Evolutionary conservation across 1,140 invertebrate genomes (phyloP), one percentile per base, ranked within the genome.

Genomic region (Hypothenemus hampei): DNA sequence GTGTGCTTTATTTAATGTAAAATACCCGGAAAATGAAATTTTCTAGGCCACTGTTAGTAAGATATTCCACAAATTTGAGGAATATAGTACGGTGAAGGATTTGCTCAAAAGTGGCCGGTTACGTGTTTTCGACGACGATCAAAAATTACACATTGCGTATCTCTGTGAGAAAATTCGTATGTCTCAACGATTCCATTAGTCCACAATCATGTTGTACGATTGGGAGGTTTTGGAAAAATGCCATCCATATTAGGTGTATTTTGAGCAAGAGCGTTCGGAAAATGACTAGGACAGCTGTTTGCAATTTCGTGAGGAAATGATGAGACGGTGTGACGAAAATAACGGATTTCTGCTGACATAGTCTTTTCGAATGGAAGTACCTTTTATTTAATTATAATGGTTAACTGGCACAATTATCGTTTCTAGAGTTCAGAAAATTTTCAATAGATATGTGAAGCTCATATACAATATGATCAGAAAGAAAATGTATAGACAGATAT

Each of bases 21-120:
- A 50, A 39, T 8, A 50, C 23, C 47, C 33, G 31, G 33, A 39
- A 50, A 50, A 22, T 23, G n/a, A n/a, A 23, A 36, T 37, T 39
- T 50, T 20, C 13, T 35, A 37, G 21, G 16, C 18, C 22, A 37
- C 33, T 37, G 33, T 37, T n/a, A 39, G 33, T 50, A 50, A 39
- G 21, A 50, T 50, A 50, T 47, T 31, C n/a, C 35, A 50, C 33
- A 50, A 37, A 50, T 50, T 50, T 50, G 18, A 50, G 19, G 47
- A 50, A 22, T 35, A 50, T 39, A 20, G 35, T 39, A 21, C 33
- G 20, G 20, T 37, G 20, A 21, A 50, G n/a, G n/a, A n/a, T n/a
- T n/a, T n/a, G n/a, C n/a, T n/a, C n/a, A n/a, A n/a, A n/a, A n/a
- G n/a, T n/a, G 33, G 47, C 19, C 19, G 31, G 20, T 18, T 8